phyloP scores from a whole-genome alignment of 2,888 invertebrate species.

The Hypena proboscidalis region DNA sequence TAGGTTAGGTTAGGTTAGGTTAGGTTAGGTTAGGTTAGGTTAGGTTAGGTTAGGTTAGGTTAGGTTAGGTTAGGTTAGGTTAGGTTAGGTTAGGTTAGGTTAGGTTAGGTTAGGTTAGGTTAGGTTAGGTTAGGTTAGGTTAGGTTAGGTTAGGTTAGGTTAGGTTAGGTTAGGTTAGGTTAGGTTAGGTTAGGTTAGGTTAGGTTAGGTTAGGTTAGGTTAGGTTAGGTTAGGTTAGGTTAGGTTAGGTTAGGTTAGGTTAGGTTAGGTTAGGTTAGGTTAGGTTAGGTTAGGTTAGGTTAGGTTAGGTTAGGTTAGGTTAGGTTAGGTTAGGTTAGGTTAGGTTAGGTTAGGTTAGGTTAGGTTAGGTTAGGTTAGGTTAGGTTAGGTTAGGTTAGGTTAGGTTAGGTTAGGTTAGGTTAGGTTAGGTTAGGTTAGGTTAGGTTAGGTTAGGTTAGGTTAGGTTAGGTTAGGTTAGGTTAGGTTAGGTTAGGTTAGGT shows the following conservation, averaged over 20 bases:
- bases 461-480: constrained; percentile 33
- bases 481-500: constrained; percentile 37
- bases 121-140: constrained; percentile 36
- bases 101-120: constrained; percentile 17
- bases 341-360: constrained; percentile 35
- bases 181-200: constrained; percentile 26
- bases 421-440: constrained; percentile 39
- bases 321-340: constrained; percentile 33
- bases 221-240: constrained; percentile 2
- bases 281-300: constrained; percentile 25
- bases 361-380: constrained; percentile 36
- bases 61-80: constrained; percentile 12
- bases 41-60: constrained; percentile 16
- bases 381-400: constrained; percentile 32
- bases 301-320: constrained; percentile 28
- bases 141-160: constrained; percentile 18
- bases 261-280: constrained; percentile 16
- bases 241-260: constrained; percentile 5
- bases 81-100: constrained; percentile 14
- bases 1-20: background rate
- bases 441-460: constrained; percentile 35
- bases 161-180: constrained; percentile 18
- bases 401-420: constrained; percentile 37
- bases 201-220: constrained; percentile 31
- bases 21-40: constrained; percentile 20